These are phyloP conservation scores for Agrotis puta DNA, from an alignment of 2,888 invertebrate genomes.

Conservation along the genomic window DNA sequence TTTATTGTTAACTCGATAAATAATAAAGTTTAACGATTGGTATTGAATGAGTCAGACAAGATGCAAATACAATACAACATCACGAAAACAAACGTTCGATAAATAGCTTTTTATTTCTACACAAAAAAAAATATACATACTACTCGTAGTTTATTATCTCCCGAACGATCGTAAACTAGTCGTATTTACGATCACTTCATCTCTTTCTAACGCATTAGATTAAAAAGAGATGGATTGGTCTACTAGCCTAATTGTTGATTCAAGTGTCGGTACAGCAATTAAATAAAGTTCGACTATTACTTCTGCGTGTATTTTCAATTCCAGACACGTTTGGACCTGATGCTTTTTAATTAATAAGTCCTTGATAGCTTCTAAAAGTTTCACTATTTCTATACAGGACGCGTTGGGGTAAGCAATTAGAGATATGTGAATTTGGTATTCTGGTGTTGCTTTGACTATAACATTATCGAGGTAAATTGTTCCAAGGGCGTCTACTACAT, in stretches of 20 bases:
- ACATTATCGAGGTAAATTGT: slow-evolving; percentile 4
- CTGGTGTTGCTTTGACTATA: slow-evolving; percentile 16
- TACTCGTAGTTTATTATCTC: slow-evolving; percentile 25
- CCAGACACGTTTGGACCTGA: slow-evolving; percentile 60
- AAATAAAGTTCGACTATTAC: slow-evolving; percentile 65
- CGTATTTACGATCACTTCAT: slow-evolving; percentile 51
- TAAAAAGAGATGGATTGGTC: slow-evolving; percentile 42
- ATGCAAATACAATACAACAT: slow-evolving; percentile 23
- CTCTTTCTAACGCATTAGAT: slow-evolving; percentile 50
- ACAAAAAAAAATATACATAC: slow-evolving; percentile 35
- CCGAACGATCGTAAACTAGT: slow-evolving; percentile 52
- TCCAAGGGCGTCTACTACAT: neutral
- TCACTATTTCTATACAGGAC: slow-evolving; percentile 39
- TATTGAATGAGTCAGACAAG: neutral
- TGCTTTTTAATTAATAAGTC: slow-evolving; percentile 66
- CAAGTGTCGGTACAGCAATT: slow-evolving; percentile 64
- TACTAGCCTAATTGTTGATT: slow-evolving; percentile 58
- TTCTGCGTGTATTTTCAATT: slow-evolving; percentile 52
- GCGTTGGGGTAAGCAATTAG: slow-evolving; percentile 46
- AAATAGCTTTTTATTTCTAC: slow-evolving; percentile 10
- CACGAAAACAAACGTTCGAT: slow-evolving; percentile 13
- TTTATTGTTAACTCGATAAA: too few relatives aligned
- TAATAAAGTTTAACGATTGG: neutral
- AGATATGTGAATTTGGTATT: slow-evolving; percentile 47
- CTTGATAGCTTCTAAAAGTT: slow-evolving; percentile 56